Conservation (phyloP, 2,888 invertebrate species). For the Macrosoma leucophasiata region DNA sequence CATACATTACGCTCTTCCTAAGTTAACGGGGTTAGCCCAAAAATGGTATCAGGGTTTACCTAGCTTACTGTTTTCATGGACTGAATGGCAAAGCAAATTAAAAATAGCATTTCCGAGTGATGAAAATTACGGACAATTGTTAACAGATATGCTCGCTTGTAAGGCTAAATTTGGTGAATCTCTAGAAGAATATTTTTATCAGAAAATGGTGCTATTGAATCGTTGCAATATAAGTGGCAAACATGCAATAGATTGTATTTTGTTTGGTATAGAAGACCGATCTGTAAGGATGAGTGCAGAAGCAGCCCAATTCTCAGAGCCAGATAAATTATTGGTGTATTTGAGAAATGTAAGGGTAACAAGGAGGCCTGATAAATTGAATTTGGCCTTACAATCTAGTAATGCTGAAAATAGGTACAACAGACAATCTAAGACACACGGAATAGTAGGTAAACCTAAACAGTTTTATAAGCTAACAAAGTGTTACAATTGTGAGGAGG, state of each 20-base stretch:
- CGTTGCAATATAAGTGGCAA: slow-evolving; percentile 17
- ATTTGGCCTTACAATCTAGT: too few relatives aligned
- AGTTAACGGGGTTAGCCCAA: slow-evolving; percentile 27
- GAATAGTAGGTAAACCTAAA: too few relatives aligned
- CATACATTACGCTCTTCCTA: slow-evolving; percentile 19
- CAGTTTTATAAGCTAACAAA: too few relatives aligned
- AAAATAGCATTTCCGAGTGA: slow-evolving; percentile 26
- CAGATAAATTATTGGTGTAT: background rate
- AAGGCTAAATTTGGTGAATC: slow-evolving; percentile 17
- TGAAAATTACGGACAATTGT: slow-evolving; percentile 27
- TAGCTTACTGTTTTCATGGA: slow-evolving; percentile 26
- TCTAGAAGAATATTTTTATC: slow-evolving; percentile 20
- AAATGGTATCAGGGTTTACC: slow-evolving; percentile 27
- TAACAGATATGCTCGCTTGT: slow-evolving; percentile 27
- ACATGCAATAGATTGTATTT: slow-evolving; percentile 11
- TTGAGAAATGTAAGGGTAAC: background rate
- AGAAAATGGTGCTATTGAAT: slow-evolving; percentile 19
- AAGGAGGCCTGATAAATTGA: too few relatives aligned
- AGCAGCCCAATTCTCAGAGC: background rate
- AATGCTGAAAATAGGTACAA: too few relatives aligned
- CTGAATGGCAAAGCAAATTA: slow-evolving; percentile 29
- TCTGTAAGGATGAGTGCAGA: background rate
- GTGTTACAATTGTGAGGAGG: slow-evolving; percentile 19
- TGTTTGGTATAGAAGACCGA: slow-evolving; percentile 8
- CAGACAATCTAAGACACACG: too few relatives aligned